Evolutionary conservation across 2,888 invertebrate species (phyloP), one percentile per base, ranked within the genome.

Genomic region (Harpalus rufipes): DNA sequence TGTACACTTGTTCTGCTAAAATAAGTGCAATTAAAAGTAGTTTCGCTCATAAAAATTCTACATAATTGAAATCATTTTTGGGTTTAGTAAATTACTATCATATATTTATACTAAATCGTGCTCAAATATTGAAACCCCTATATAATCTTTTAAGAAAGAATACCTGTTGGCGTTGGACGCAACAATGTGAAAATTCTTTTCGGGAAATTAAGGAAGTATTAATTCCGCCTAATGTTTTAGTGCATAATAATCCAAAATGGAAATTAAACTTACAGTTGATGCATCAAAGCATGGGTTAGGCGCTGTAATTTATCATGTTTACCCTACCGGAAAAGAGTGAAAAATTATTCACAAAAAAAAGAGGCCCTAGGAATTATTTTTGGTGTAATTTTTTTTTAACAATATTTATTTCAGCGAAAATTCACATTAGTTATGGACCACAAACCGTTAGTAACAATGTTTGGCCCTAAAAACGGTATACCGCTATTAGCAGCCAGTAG

Each of bases 141-240:
- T 84, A 86, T 78, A 72, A 84, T 18, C 78, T 86, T 81, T 79
- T 82, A 72, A 84, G 79, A 72, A 68, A 39, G 41, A 51, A 0
- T 14, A 21, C 21, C 39, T 10, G 21, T 59, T 82, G 44, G 12
- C 44, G 12, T n/a, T 85, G 86, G 83, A 72, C 16, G n/a, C 32
- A 10, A 7, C 72, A 86, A 14, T 81, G 81, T 63, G 63, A 84
- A 61, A 14, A 58, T 8, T 6, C 84, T 14, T 86, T 85, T 51
- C 21, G 39, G 8, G 58, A 84, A 58, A 80, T 84, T 32, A 87
- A 86, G 76, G 44, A 82, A n/a, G 59, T 76, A 14, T 80, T 86
- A 44, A 56, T 63, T 10, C 85, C 85, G 10, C 18, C 32, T 8
- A 58, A 81, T 41, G 68, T 87, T 25, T 79, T 87, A 58, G 72